These are phyloP conservation scores for Epiblema foenella DNA, from an alignment of 2,888 invertebrate genomes.

Conservation along the genomic window DNA sequence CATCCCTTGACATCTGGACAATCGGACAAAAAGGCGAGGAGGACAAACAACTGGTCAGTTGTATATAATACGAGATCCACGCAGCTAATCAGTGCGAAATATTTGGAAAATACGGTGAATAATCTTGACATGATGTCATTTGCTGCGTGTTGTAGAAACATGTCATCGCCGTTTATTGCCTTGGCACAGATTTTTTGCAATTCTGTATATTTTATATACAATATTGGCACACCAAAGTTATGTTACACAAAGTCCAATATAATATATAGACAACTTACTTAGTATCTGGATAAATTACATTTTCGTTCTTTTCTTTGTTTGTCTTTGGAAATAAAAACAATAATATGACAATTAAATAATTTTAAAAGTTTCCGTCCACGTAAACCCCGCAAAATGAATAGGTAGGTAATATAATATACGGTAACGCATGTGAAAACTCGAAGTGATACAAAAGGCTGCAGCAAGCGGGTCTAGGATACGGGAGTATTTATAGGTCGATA, in stretches of 20 bases:
- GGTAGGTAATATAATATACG: neutral
- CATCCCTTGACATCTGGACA: slow-evolving; percentile 29
- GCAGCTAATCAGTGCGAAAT: slow-evolving; percentile 12
- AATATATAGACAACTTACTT: neutral
- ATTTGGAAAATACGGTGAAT: slow-evolving; percentile 35
- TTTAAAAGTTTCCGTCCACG: no score
- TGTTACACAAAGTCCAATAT: neutral
- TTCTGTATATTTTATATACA: neutral
- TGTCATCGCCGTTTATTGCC: slow-evolving; percentile 35
- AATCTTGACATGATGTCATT: slow-evolving; percentile 36
- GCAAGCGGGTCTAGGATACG: neutral
- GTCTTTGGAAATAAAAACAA: neutral
- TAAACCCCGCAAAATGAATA: slow-evolving; percentile 8
- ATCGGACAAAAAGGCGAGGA: slow-evolving; percentile 22
- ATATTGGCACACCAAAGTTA: neutral
- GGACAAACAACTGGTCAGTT: slow-evolving; percentile 23
- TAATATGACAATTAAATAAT: no score
- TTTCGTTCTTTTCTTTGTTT: neutral
- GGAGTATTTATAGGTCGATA: neutral
- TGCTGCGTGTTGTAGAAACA: slow-evolving; percentile 17
- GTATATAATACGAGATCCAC: slow-evolving; percentile 6
- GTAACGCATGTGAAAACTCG: slow-evolving; percentile 27
- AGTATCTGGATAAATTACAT: neutral
- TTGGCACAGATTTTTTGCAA: slow-evolving; percentile 37
- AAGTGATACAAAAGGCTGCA: slow-evolving; percentile 24